phyloP scores from a whole-genome alignment of 2,888 invertebrate species.

The Trimorus sp. region DNA sequence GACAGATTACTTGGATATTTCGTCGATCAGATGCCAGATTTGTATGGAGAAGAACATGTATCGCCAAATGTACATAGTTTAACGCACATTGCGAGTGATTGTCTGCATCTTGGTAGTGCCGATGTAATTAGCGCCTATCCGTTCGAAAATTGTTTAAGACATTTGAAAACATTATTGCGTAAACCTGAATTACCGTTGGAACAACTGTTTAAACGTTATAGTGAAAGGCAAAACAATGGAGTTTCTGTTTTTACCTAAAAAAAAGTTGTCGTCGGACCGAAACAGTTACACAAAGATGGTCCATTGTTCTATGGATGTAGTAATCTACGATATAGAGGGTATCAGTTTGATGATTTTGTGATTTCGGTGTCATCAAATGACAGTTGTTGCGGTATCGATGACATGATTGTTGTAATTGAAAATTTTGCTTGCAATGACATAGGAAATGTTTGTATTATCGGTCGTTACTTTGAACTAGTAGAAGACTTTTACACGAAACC shows the following conservation, averaged over 20 bases:
- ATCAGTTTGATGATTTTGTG: conserved; percentile 3
- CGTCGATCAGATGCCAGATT: not conserved
- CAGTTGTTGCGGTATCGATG: conserved; percentile 20
- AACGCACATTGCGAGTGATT: conserved; percentile 24
- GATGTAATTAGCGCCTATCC: conserved; percentile 33
- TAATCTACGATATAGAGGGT: conserved; percentile 27
- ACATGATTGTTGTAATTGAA: conserved; percentile 28
- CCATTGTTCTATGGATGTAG: conserved; percentile 1
- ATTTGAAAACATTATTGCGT: conserved; percentile 24
- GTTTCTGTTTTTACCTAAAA: no score
- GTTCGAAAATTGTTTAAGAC: conserved; percentile 40
- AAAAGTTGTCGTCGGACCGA: conserved; percentile 3
- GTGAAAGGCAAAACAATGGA: conserved; percentile 6
- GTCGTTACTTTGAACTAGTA: conserved; percentile 14
- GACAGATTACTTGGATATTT: conserved; percentile 21
- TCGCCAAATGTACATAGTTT: conserved; percentile 32
- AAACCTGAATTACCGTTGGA: conserved; percentile 40
- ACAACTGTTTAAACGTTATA: conserved; percentile 20
- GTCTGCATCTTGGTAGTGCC: not conserved
- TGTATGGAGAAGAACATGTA: conserved; percentile 28
- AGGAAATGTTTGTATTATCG: conserved; percentile 29
- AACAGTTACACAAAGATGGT: conserved; percentile 2
- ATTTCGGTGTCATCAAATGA: not conserved
- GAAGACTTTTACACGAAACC: conserved; percentile 30
- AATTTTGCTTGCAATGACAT: conserved; percentile 26